Conservation (phyloP, 2,113 vertebrate species). For the Odobenus rosmarus region DNA sequence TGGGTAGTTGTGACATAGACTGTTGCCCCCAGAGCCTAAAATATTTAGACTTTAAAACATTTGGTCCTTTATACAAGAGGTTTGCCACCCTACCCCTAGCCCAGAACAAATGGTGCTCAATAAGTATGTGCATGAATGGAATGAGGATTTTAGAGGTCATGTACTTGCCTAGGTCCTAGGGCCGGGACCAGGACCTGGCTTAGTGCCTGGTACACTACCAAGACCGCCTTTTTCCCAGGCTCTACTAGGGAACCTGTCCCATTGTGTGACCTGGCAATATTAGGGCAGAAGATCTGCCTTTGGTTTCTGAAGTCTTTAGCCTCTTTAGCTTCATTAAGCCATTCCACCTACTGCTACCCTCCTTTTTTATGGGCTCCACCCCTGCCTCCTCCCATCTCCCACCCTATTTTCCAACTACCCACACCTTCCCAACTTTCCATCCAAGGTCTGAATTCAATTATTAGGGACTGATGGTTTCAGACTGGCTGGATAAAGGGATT, state of each 20-base stretch:
- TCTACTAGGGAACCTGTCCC: not conserved
- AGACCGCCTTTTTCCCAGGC: not conserved
- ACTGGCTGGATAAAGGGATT: conserved; percentile 63
- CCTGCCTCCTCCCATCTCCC: not conserved
- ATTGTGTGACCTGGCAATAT: not conserved
- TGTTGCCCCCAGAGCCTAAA: not conserved
- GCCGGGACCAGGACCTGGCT: not conserved
- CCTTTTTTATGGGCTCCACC: conserved; percentile 15
- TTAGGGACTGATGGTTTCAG: conserved; percentile 53
- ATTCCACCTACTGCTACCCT: not conserved
- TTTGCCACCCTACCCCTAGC: not conserved
- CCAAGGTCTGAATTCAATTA: conserved; percentile 61
- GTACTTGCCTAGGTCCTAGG: not conserved
- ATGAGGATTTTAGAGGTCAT: not conserved
- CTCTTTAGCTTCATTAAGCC: conserved; percentile 1
- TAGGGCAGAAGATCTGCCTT: not conserved
- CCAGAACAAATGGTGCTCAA: not conserved
- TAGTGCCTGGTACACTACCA: not conserved
- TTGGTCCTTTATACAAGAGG: not conserved
- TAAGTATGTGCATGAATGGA: not conserved
- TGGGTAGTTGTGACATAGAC: conserved; percentile 15
- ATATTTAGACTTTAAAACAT: conserved; percentile 9
- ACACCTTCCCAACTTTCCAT: conserved; percentile 62
- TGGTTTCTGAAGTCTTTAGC: not conserved
- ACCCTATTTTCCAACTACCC: conserved; percentile 39